Base-by-base conservation (phyloP, 2,113 vertebrate genomes). In the Clarias gariepinus region DNA sequence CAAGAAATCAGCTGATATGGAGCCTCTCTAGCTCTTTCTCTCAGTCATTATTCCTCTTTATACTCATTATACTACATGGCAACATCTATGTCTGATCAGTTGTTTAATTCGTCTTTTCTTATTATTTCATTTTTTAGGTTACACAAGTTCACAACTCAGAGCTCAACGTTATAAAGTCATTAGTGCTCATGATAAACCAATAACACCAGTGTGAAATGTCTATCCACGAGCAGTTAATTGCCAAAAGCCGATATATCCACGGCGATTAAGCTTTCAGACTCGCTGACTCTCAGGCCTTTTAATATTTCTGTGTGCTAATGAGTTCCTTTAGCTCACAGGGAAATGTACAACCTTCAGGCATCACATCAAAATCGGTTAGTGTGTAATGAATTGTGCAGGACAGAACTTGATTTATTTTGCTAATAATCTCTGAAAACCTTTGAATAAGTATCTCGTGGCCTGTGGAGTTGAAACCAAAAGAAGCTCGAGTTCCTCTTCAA, bases 371-470 rank as follows among this genome's bases (percentile, higher is more conserved):
- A 61, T 83, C 78, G 68, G 81, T 55, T 82, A 71, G 78, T 41
- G 71, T 68, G 68, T 87, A 83, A 87, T 82, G 69, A 82, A 87
- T 76, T 87, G 81, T 83, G 58, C 47, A 28, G 68, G 71, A 87
- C 81, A 25, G 60, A n/a, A 58, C 81, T 74, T 73, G 73, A 83
- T 78, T 87, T 57, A 78, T 64, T 58, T 52, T 23, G 73, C 60
- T 87, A 83, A 87, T 57, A 76, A 76, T 63, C 47, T 58, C 11
- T 5, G 21, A 66, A 74, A 68, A 21, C 53, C 57, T 86, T n/a
- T 15, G n/a, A 33, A 57, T 81, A 66, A 41, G 58, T 55, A 71
- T 76, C 58, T 64, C 6, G 68, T 1, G 3, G 68, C 33, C 33
- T 25, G 55, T 53, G 41, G 16, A n/a, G 58, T 76, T 55, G 30